A percentile compares a stretch with the other conserved stretches of the same genome.
Evolutionary conservation across 1,140 invertebrate genomes (phyloP).

Genomic region (Chlorops oryzae): DNA sequence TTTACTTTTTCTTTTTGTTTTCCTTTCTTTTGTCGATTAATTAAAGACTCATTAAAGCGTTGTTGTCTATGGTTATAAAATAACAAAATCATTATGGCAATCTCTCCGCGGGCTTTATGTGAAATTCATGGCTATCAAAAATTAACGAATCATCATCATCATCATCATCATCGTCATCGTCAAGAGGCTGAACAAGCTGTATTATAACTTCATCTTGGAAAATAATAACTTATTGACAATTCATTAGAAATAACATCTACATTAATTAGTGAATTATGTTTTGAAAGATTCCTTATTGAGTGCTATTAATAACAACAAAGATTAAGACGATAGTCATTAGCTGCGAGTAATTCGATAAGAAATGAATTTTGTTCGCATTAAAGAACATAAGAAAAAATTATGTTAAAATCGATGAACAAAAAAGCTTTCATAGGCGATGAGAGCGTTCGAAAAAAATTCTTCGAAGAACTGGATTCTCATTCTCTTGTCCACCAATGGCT

Average conservation of each 20-base stretch:
- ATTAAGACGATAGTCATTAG: constrained; percentile 21
- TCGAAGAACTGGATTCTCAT: constrained; percentile 10
- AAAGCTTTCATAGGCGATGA: constrained; percentile 18
- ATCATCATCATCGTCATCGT: too few species aligned
- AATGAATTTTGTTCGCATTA: constrained; percentile 24
- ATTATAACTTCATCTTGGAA: too few species aligned
- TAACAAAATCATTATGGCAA: constrained; percentile 32
- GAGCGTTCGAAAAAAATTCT: constrained; percentile 5
- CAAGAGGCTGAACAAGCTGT: too few species aligned
- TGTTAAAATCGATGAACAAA: constrained; percentile 37
- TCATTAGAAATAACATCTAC: too few species aligned
- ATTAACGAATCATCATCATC: constrained; percentile 1
- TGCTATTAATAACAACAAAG: constrained; percentile 1
- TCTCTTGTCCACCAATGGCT: too few species aligned
- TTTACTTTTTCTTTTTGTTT: too few species aligned
- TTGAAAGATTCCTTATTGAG: background rate
- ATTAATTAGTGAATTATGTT: constrained; percentile 14
- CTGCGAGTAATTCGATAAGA: constrained; percentile 9
- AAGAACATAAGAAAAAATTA: constrained; percentile 20
- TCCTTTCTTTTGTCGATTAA: constrained; percentile 38
- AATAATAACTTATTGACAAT: too few species aligned
- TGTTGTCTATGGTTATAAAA: constrained; percentile 32
- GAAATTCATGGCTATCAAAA: constrained; percentile 1
- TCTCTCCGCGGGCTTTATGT: constrained; percentile 9
- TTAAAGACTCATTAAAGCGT: constrained; percentile 44